Base-by-base conservation (phyloP, 2,113 vertebrate species). In the Mastomys natalensis region DNA sequence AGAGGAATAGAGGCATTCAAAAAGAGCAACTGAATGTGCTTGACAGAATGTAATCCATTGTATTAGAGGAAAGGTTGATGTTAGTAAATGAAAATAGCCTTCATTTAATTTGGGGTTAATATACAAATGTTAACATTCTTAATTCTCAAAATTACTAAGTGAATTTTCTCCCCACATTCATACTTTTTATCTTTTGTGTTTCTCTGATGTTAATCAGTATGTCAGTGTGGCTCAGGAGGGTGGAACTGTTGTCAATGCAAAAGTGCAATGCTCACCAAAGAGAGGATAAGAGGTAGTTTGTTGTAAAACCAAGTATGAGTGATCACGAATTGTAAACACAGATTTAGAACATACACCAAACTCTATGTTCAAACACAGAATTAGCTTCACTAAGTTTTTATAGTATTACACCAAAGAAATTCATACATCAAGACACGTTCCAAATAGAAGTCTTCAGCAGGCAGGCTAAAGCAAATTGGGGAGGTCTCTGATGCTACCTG, bases 71-170 rank as follows among this genome's bases (percentile, higher is more conserved):
- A 48, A 24, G 10, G 48, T 93, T 84, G 64, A 43, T 66, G 15
- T 89, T 37, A 91, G 82, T 82, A 82, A 92, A 81, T 95, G 16
- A 88, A 87, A 77, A 45, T 45, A 72, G 29, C 37, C 17, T 73
- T 94, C 4, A 48, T 68, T 94, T 91, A 93, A 60, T 85, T 73
- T 62, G 10, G 19, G 26, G 7, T 40, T 70, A 29, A 72, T 77
- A 81, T 82, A 89, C 31, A 72, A 53, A 22, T 89, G 72, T 92
- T 51, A 66, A 40, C 19, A 72, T 16, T 76, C 51, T 93, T 74
- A 60, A 31, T 89, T 82, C 4, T 94, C 31, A 94, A 48, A 89
- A 82, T 70, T 58, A 51, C 4, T 82, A 64, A 64, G 7, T 7
- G 62, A 53, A 3, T 45, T 81, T 40, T 31, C 4, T 29, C 40